Base-by-base conservation (phyloP, 2,797 vertebrate genomes). In the Neoniphon sammara region DNA sequence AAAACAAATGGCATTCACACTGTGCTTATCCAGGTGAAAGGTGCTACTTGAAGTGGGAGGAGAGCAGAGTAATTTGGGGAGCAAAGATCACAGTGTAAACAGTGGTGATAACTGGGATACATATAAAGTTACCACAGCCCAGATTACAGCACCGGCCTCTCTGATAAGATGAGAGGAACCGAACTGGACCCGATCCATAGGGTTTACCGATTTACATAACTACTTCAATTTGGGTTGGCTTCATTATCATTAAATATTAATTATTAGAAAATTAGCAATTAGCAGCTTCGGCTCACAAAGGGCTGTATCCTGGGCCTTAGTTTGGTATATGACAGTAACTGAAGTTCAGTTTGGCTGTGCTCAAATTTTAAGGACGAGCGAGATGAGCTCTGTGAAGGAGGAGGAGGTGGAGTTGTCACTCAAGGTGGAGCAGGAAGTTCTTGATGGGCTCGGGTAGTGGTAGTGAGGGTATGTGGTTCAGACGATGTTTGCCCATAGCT, bases 401-500 rank as follows among this genome's bases (percentile, higher is more conserved):
- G 55, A 23, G 50, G 27, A 34, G 63, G 55, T 69, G 46, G 27
- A 80, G 63, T 15, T 17, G 56, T 90, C 89, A 90, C 86, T 90
- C 92, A 73, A 94, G 88, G 4, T 97, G 93, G 59, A 96, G 94
- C 76, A 99, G 92, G 89, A 97, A 98, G 64, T 88, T 93, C 82
- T 95, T 95, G 78, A 98, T 84, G 49, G 95, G 90, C 46, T 96
- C 92, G 1, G 97, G 97, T 71, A 99, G 78, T 1, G 97, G 97
- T 85, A 99, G 94, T 0, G 80, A 91, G 2, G 91, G 86, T 66
- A 97, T 95, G 76, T 93, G 90, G 27, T 75, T 91, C 23, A 98
- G 92, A 1, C 95, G 95, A 34, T 76, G 62, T 88, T 98, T 99
- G 79, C 96, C 96, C 75, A 98, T 92, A 1, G 88, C 80, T 86